Evolutionary conservation across 2,113 vertebrate genomes (phyloP).

Genomic region (Podarcis muralis): DNA sequence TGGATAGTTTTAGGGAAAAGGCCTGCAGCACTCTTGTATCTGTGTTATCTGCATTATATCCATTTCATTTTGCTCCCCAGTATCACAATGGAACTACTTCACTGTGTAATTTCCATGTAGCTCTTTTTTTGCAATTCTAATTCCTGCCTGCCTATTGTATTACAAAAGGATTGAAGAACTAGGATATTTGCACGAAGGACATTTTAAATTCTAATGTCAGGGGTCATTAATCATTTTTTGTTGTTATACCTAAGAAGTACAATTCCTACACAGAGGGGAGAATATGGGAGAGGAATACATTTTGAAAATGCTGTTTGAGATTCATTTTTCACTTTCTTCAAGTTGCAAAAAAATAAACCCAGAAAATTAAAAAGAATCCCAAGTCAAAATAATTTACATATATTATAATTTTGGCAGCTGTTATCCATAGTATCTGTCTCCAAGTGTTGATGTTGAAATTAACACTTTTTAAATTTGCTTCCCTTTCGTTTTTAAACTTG

Average conservation of each 20-base stretch:
- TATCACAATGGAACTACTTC: conserved; percentile 60
- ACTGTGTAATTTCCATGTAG: conserved; percentile 66
- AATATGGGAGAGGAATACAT: conserved; percentile 47
- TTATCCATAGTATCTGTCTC: conserved; percentile 13
- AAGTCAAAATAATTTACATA: conserved; percentile 53
- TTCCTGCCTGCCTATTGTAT: conserved; percentile 64
- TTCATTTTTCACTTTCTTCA: conserved; percentile 63
- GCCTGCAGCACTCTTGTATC: conserved; percentile 21
- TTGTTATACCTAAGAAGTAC: conserved; percentile 46
- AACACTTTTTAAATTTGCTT: conserved; percentile 5
- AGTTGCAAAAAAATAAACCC: conserved; percentile 33
- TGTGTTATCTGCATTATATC: conserved; percentile 51
- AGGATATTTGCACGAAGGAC: conserved; percentile 64
- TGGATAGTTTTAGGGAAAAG: background rate
- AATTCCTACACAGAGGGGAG: conserved; percentile 43
- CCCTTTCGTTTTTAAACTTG: background rate
- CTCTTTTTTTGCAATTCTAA: conserved; percentile 75
- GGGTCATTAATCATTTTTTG: conserved; percentile 69
- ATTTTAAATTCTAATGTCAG: conserved; percentile 72
- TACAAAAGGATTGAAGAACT: conserved; percentile 56
- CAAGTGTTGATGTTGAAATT: conserved; percentile 1
- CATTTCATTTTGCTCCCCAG: conserved; percentile 55
- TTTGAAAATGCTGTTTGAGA: conserved; percentile 58
- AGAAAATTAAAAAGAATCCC: conserved; percentile 53
- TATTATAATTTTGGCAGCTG: conserved; percentile 47